A percentile compares a stretch with the other conserved stretches of the same genome.
phyloP scores from a whole-genome alignment of 2,797 vertebrate species.

The Labroides dimidiatus region DNA sequence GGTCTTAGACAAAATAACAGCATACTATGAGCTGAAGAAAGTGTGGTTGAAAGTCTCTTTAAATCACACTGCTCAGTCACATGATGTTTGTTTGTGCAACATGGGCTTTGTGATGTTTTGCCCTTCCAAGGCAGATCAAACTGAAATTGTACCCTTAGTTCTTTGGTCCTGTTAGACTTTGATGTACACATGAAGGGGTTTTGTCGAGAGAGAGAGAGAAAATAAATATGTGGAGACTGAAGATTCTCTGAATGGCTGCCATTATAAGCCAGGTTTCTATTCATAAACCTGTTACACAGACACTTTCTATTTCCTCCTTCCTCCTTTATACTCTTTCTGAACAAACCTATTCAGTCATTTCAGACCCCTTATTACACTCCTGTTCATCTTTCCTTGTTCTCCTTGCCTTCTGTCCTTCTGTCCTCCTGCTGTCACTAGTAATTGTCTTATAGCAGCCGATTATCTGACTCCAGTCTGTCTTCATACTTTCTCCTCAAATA shows the following conservation, averaged over 20 bases:
- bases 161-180: neutral
- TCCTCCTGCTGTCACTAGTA: conserved; percentile 2
- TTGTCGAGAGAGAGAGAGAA: neutral
- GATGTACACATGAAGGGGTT: neutral
- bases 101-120: neutral
- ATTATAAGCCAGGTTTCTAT: conserved; percentile 1
- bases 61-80: neutral
- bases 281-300: neutral
- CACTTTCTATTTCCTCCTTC: neutral
- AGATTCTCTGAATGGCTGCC: neutral
- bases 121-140: neutral
- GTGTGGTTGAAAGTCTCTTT: neutral
- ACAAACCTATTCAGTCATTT: neutral
- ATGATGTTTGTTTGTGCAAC: neutral
- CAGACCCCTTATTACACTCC: neutral
- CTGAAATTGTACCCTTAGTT: neutral
- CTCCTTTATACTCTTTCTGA: neutral
- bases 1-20: no score
- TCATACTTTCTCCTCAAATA: neutral
- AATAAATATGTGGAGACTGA: neutral
- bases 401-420: neutral
- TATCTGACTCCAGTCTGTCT: neutral
- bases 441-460: neutral
- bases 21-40: neutral
- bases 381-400: neutral